Evolutionary conservation across 1,140 invertebrate species (phyloP).

Genomic region (Paraescarpia echinospica): DNA sequence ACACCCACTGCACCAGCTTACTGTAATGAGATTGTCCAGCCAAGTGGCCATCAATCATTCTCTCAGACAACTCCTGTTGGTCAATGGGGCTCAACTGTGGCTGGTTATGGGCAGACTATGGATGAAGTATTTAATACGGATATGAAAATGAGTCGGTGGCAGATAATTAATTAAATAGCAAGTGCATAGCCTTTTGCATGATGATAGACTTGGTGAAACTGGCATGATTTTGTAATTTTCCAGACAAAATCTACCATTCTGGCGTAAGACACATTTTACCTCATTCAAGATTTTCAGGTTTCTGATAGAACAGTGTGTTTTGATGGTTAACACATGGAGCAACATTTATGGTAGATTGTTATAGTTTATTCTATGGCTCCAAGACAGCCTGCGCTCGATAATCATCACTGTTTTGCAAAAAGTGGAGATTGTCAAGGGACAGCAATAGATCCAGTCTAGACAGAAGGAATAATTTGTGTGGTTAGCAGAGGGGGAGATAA

Average conservation of each 20-base stretch:
- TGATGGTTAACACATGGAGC: neutral
- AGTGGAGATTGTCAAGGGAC: neutral
- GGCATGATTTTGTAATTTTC: neutral
- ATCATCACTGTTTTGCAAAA: neutral
- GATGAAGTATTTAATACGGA: neutral
- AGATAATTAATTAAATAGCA: neutral
- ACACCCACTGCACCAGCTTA: neutral
- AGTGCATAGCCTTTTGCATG: neutral
- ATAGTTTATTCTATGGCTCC: too few relatives aligned
- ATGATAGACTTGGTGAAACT: neutral
- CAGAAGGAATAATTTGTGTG: neutral
- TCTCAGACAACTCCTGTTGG: neutral
- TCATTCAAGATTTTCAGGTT: neutral
- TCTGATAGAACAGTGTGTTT: neutral
- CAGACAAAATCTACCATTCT: neutral
- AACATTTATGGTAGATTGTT: too few relatives aligned
- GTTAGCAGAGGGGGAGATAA: neutral
- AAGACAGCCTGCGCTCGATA: neutral
- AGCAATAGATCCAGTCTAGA: neutral
- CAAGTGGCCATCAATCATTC: neutral
- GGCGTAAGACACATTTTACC: neutral
- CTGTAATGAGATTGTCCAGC: neutral
- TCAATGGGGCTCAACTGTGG: too few relatives aligned
- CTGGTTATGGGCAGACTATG: neutral
- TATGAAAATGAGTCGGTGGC: neutral